Base-by-base conservation (phyloP, 2,888 invertebrate genomes). In the Liodrosophila aerea region DNA sequence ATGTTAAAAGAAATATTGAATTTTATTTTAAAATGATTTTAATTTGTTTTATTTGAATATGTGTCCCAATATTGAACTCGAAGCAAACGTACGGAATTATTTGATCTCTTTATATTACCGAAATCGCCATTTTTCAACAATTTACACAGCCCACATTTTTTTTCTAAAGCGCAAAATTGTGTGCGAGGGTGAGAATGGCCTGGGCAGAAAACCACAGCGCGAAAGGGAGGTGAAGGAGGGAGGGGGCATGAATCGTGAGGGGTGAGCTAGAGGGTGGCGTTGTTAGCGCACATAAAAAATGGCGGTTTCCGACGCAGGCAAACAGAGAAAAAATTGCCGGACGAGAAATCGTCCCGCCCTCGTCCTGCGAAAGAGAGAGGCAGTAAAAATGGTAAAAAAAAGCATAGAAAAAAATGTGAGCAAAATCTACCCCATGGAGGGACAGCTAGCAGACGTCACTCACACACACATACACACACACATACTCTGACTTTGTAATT, bases 231-330 rank as follows among this genome's bases (percentile, higher is more conserved):
- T 50, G 49, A 8, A 41, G 11, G 37, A 8, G 56, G 12, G 18
- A 34, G 37, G 18, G 15, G n/a, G 51, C 8, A n/a, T n/a, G n/a
- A n/a, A n/a, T n/a, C n/a, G n/a, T n/a, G 33, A 12, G 40, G 29
- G 46, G 63, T n/a, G 34, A 36, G 53, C 53, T 37, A 49, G 67
- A 54, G 78, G 76, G 68, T 59, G 70, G 71, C 47, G 80, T 61
- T 64, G 64, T 73, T 80, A 64, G 78, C 69, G 73, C 63, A 69
- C 70, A 83, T 74, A 83, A 77, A 82, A 82, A 83, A 83, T 83
- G 82, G 82, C 82, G 82, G 86, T 85, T 83, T 83, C 86, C 82
- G 86, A 76, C 56, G 85, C 84, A 63, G 75, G 68, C 57, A 78
- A 70, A 70, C 70, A 37, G 45, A 54, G 51, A 58, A 67, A 64